phyloP scores from a whole-genome alignment of 2,113 vertebrate species.

The Proteles cristata region DNA sequence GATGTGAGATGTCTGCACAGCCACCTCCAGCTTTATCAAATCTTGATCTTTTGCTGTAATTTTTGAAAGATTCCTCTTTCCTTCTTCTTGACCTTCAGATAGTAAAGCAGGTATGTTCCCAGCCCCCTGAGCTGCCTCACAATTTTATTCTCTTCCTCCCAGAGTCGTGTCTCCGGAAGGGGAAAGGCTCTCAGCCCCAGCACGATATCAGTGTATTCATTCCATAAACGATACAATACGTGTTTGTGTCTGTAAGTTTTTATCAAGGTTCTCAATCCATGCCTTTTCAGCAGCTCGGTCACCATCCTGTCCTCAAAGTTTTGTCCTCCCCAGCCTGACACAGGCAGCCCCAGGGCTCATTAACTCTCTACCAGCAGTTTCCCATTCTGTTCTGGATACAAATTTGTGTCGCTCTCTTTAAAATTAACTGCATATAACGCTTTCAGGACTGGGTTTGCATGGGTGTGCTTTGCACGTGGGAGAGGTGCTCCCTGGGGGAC shows the following conservation, averaged over 20 bases:
- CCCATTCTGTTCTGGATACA: neutral
- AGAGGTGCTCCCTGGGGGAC: rapidly evolving
- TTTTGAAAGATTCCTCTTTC: neutral
- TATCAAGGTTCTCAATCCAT: neutral
- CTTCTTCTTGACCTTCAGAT: neutral
- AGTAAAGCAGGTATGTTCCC: neutral
- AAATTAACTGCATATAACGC: neutral
- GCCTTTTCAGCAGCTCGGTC: neutral
- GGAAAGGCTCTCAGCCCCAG: neutral
- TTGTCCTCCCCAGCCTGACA: too few species aligned
- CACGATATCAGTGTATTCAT: too few species aligned
- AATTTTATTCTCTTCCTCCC: neutral
- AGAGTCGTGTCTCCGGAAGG: neutral
- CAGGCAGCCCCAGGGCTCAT: neutral
- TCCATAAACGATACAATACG: neutral
- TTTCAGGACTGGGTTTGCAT: neutral
- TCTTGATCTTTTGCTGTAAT: neutral
- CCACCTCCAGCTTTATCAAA: neutral
- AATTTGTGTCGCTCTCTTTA: neutral
- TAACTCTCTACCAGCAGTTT: neutral
- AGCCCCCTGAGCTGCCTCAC: neutral
- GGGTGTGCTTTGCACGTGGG: neutral
- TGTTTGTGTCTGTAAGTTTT: neutral
- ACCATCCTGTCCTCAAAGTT: too few species aligned
- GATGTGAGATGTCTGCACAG: too few species aligned